Evolutionary conservation across 2,797 vertebrate species (phyloP).

Genomic region (Corythornis leucogaster): DNA sequence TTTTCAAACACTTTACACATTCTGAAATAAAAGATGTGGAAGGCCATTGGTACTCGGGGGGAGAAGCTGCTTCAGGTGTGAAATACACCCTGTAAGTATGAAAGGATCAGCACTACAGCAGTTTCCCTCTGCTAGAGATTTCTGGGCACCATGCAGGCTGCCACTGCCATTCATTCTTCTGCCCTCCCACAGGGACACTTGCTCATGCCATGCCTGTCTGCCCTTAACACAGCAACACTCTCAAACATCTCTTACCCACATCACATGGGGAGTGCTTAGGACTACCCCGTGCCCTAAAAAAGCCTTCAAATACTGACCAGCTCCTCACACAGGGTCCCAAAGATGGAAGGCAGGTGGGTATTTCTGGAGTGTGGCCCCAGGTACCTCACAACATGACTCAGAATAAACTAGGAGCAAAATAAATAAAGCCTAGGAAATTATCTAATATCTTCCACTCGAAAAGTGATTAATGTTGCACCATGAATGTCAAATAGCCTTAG

Average conservation of each 20-base stretch:
- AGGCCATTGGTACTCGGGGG: neutral
- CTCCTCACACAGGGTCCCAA: neutral
- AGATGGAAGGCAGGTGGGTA: neutral
- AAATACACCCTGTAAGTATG: neutral
- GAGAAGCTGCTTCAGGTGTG: neutral
- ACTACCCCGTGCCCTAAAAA: neutral
- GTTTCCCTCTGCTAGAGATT: neutral
- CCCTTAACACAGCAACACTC: neutral
- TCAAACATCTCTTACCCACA: neutral
- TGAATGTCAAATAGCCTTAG: neutral
- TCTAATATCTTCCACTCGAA: neutral
- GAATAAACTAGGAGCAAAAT: neutral
- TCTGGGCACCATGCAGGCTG: neutral
- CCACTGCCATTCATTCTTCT: neutral
- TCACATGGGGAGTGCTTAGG: neutral
- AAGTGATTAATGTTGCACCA: neutral
- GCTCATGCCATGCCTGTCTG: neutral
- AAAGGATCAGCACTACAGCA: neutral
- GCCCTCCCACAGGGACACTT: fast-evolving
- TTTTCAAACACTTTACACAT: neutral
- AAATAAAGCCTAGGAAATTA: neutral
- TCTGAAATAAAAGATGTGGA: neutral
- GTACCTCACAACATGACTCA: fast-evolving
- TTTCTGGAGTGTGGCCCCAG: neutral
- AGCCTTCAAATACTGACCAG: neutral